phyloP scores from a whole-genome alignment of 2,113 vertebrate genomes.

The Peromyscus maniculatus region DNA sequence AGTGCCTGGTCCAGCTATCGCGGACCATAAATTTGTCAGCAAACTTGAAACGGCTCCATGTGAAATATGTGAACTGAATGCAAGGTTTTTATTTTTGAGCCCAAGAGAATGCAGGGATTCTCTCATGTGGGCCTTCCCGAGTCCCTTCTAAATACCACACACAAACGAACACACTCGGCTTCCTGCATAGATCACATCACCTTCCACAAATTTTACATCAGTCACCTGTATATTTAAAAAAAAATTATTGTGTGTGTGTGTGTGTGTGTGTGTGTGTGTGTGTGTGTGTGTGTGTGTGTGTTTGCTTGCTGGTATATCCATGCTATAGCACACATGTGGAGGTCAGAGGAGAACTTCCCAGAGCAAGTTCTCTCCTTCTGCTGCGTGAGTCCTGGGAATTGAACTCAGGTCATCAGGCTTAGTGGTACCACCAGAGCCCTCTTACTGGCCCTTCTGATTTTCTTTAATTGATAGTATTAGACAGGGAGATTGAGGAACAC shows the following conservation, averaged over 20 bases:
- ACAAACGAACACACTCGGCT: not conserved
- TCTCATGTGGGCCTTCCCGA: not conserved
- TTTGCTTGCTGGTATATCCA: not conserved
- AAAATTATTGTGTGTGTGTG: not conserved
- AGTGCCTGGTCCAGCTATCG: not conserved
- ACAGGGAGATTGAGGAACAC: not conserved
- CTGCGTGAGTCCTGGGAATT: not conserved
- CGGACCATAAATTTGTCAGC: conserved; percentile 24
- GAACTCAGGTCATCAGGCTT: not conserved
- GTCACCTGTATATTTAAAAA: not conserved
- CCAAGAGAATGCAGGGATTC: not conserved
- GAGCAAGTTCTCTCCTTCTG: not conserved
- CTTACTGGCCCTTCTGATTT: not conserved
- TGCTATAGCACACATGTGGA: not conserved
- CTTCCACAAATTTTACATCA: conserved; percentile 4
- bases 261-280: not conserved
- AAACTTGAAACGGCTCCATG: not conserved
- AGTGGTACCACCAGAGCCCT: not conserved
- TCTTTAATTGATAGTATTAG: not conserved
- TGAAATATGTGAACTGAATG: not conserved
- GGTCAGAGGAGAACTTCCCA: not conserved
- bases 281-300: not conserved
- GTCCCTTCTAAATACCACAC: not conserved
- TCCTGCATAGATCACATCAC: not conserved
- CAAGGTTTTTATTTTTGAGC: conserved; percentile 37